Percentiles rank a stretch among this genome's conserved stretches.
phyloP scores from a whole-genome alignment of 2,888 invertebrate species.

The Ormyrus labotus region DNA sequence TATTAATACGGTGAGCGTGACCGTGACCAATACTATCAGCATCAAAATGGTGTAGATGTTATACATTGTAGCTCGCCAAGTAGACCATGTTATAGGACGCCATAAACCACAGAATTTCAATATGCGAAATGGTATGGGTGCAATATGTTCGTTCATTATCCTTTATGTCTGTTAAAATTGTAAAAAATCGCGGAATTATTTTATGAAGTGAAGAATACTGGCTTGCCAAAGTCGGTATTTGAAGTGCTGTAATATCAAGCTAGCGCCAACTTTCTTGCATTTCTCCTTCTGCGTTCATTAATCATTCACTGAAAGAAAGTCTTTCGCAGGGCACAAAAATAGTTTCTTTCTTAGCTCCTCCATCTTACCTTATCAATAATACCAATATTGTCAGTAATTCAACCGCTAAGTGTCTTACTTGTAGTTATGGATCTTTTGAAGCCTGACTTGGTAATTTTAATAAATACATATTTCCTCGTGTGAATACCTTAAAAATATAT shows the following conservation, averaged over 20 bases:
- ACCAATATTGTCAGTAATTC: background rate
- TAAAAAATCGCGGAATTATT: background rate
- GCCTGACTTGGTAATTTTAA: conserved; percentile 6
- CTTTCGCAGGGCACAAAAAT: conserved; percentile 12
- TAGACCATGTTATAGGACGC: conserved; percentile 32
- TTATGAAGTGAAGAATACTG: background rate
- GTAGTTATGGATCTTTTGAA: conserved; percentile 25
- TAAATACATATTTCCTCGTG: background rate
- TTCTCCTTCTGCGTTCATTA: conserved; percentile 9
- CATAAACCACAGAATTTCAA: conserved; percentile 47
- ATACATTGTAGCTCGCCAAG: conserved; percentile 10
- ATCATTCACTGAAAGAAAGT: conserved; percentile 47
- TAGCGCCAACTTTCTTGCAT: background rate
- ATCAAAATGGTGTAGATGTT: conserved; percentile 24
- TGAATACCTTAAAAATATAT: conserved; percentile 38
- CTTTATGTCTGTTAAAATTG: conserved; percentile 4
- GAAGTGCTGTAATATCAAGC: background rate
- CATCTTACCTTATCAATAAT: conserved; percentile 24
- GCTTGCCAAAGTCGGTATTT: background rate
- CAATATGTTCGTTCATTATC: conserved; percentile 35
- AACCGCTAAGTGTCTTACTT: conserved; percentile 29
- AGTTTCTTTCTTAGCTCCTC: background rate
- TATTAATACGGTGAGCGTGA: conserved; percentile 17
- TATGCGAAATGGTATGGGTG: conserved; percentile 48
- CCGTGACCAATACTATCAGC: conserved; percentile 36